Evolutionary conservation across 2,113 vertebrate species (phyloP), one percentile per base, ranked within the genome.

Genomic region (Rostratula benghalensis): DNA sequence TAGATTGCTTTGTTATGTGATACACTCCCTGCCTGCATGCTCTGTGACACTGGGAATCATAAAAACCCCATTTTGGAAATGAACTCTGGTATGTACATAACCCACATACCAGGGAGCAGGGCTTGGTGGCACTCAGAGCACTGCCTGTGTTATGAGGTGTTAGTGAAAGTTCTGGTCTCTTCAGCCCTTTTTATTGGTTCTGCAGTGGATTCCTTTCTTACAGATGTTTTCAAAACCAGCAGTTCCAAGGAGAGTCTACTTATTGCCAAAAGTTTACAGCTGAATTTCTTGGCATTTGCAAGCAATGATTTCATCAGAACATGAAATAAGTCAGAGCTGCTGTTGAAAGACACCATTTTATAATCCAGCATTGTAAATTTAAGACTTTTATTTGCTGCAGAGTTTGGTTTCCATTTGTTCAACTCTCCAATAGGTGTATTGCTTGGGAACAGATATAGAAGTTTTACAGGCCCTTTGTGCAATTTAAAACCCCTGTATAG

Each of bases 261-360:
- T 91, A 94, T 93, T 96, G 97, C 97, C 97, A 97, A 96, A 95
- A 91, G 73, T 95, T 96, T 91, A 57, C 83, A 91, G 89, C 95
- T 94, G 92, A 88, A 91, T 89, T 92, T 94, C 73, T 93, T 93
- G 90, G 83, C 77, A 65, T 93, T 93, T 2, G 1, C 35, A 68
- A 83, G 83, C 71, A 90, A 87, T 96, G 89, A 83, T 96, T 95
- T 97, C 92, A 87, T 96, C 94, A 86, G 77, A 93, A 96, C 35
- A 39, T 74, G 84, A 94, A 95, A 68, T 63, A 92, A 92, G 43
- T 68, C 71, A 83, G 93, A 76, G 83, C 93, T 91, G 86, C 81
- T 87, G 74, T 53, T 96, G 92, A 96, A 92, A 84, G 89, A 95
- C 93, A 96, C 70, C 5, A 11, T 61, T 95, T 97, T 95, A 92